phyloP scores from a whole-genome alignment of 2,797 vertebrate genomes.

The Acomys russatus region DNA sequence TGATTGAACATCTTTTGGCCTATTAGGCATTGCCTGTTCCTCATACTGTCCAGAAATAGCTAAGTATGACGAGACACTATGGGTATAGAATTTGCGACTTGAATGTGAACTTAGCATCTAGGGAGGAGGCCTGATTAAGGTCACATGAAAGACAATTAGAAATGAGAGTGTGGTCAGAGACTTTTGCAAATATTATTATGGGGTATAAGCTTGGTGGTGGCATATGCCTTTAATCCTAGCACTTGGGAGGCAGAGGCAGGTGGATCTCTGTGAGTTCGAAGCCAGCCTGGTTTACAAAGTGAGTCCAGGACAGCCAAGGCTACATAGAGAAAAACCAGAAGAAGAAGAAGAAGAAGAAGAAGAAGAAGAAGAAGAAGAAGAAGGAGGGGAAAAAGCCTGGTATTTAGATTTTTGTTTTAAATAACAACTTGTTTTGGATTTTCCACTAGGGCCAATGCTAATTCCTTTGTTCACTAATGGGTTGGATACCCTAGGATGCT shows the following conservation, averaged over 20 bases:
- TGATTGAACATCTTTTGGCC: conserved; percentile 27
- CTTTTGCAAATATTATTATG: conserved; percentile 33
- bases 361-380: too few relatives aligned
- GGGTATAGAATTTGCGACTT: not conserved
- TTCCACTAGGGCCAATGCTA: not conserved
- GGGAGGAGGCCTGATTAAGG: not conserved
- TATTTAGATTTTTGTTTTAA: not conserved
- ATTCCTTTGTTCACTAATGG: conserved; percentile 26
- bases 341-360: too few relatives aligned
- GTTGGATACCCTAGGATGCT: conserved; percentile 35
- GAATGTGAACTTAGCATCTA: not conserved
- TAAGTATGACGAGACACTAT: not conserved
- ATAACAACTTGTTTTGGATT: not conserved
- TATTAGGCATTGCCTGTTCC: conserved; percentile 7
- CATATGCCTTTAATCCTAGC: too few relatives aligned
- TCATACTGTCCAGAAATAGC: not conserved
- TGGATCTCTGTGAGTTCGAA: too few relatives aligned
- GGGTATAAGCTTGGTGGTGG: not conserved
- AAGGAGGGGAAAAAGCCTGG: too few relatives aligned
- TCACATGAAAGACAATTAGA: conserved; percentile 33
- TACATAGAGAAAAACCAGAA: too few relatives aligned
- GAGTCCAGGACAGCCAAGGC: too few relatives aligned
- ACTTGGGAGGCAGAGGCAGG: too few relatives aligned
- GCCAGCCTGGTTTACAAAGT: too few relatives aligned
- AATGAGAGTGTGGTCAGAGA: not conserved